Evolutionary conservation across 2,113 vertebrate genomes (phyloP).

Genomic region (Phaetusa simplex): DNA sequence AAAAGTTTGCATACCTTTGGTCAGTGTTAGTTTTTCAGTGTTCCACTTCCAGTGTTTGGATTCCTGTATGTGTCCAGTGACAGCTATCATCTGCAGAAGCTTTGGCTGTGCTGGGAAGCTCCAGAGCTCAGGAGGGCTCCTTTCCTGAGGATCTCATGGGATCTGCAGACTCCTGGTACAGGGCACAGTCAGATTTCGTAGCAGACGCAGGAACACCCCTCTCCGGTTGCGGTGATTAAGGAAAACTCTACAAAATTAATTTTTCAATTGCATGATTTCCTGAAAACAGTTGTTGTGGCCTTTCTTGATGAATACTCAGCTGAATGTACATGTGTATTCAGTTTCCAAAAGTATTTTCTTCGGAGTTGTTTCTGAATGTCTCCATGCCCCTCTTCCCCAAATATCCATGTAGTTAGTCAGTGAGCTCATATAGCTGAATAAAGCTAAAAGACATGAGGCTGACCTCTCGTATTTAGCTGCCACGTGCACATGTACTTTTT

Average conservation of each 20-base stretch:
- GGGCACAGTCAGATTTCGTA: not conserved
- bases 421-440: not conserved
- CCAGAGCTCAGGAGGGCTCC: not conserved
- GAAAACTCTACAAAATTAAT: not conserved
- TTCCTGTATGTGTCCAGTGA: not conserved
- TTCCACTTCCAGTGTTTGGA: not conserved
- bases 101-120: not conserved
- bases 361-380: not conserved
- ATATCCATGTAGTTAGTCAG: not conserved
- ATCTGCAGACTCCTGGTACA: not conserved
- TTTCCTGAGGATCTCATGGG: not conserved
- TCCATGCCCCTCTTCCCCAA: not conserved
- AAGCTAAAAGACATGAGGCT: not conserved
- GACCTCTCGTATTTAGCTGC: not conserved
- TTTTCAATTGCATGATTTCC: not conserved
- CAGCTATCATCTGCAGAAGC: constrained; percentile 46
- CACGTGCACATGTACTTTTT: not conserved
- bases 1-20: not conserved
- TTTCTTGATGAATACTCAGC: not conserved
- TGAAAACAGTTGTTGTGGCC: not conserved
- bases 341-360: not conserved
- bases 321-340: not conserved
- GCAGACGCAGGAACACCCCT: not conserved
- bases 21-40: not conserved
- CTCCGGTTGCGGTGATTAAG: not conserved